phyloP scores from a whole-genome alignment of 2,113 vertebrate species.

The Shinisaurus crocodilurus region DNA sequence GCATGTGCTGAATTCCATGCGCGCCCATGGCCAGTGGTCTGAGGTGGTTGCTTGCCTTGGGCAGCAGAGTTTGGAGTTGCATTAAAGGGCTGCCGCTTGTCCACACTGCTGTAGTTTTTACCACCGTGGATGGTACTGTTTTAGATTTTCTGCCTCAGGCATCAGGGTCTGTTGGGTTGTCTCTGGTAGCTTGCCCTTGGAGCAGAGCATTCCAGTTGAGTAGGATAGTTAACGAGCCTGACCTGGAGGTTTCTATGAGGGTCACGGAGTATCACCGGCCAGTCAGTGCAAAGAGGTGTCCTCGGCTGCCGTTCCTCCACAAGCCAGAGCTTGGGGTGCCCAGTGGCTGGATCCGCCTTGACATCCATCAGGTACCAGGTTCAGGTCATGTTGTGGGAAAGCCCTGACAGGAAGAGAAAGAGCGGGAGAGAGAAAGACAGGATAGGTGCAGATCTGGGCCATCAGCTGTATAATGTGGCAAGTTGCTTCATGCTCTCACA shows the following conservation, averaged over 20 bases:
- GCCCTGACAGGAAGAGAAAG: background rate
- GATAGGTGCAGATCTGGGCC: background rate
- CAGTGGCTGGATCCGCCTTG: background rate
- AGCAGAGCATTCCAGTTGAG: background rate
- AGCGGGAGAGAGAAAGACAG: background rate
- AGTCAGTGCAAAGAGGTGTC: background rate
- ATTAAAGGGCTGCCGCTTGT: background rate
- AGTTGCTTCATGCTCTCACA: background rate
- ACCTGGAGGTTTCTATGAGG: background rate
- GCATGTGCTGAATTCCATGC: too few species aligned
- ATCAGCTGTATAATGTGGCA: background rate
- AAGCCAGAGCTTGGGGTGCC: background rate
- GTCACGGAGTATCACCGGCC: background rate
- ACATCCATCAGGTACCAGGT: background rate
- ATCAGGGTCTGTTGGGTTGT: too few species aligned
- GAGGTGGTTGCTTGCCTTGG: background rate
- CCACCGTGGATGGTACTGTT: background rate
- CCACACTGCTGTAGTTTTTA: background rate
- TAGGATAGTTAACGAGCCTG: background rate
- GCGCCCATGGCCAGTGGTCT: accelerated
- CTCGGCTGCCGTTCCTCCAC: background rate
- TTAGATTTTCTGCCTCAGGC: background rate
- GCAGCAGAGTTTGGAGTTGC: too few species aligned
- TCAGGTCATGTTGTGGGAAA: background rate
- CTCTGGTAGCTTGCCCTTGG: background rate